Conservation (phyloP, 2,797 vertebrate species). For the Acanthis flammea region DNA sequence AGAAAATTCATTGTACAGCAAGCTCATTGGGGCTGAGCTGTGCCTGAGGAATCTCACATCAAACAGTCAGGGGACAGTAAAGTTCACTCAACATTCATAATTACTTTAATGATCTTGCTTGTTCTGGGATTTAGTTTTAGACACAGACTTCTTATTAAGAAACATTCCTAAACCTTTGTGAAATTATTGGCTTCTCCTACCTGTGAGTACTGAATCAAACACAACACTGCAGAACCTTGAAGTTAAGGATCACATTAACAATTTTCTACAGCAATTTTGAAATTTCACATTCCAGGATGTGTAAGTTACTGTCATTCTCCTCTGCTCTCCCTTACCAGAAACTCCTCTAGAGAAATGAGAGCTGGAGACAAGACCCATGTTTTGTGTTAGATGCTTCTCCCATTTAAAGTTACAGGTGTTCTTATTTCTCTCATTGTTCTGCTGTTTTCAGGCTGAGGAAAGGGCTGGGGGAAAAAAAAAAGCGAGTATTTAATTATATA, state of each 20-base stretch:
- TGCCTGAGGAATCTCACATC: neutral
- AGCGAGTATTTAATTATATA: neutral
- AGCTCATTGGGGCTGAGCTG: neutral
- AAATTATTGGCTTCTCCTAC: neutral
- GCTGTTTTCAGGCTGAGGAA: neutral
- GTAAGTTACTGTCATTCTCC: neutral
- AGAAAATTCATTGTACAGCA: neutral
- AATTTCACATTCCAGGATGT: neutral
- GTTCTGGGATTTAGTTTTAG: neutral
- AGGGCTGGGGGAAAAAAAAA: neutral
- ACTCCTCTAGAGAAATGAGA: neutral
- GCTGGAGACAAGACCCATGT: neutral
- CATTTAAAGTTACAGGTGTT: neutral
- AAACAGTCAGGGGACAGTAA: neutral
- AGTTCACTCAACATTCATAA: neutral
- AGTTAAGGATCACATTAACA: neutral
- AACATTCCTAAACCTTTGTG: neutral
- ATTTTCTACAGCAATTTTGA: neutral
- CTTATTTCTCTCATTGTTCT: neutral
- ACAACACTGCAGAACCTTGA: neutral
- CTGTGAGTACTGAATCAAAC: neutral
- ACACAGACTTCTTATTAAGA: neutral
- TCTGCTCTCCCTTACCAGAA: neutral
- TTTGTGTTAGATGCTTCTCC: neutral
- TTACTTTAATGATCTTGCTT: neutral